phyloP scores from a whole-genome alignment of 2,888 invertebrate genomes.

The Tuberolachnus salignus region DNA sequence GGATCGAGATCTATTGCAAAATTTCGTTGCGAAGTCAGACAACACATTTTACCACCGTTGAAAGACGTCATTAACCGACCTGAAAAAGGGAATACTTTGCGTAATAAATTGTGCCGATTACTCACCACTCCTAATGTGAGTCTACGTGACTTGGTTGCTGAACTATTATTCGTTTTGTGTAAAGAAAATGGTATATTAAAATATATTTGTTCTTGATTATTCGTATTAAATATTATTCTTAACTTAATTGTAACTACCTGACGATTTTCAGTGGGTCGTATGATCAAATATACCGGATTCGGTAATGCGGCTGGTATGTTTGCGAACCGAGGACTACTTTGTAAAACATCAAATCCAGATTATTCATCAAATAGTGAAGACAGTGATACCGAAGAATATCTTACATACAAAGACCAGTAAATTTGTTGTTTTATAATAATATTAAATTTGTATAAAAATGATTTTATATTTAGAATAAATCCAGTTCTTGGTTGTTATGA shows the following conservation, averaged over 20 bases:
- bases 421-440: constrained; percentile 59
- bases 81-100: constrained; percentile 84
- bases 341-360: constrained; percentile 66
- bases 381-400: constrained; percentile 95
- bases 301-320: constrained; percentile 98
- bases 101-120: constrained; percentile 87
- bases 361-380: constrained; percentile 93
- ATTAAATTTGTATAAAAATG: background rate
- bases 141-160: constrained; percentile 83
- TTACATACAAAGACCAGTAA: constrained; percentile 70
- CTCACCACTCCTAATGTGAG: constrained; percentile 84
- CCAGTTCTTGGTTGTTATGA: constrained; percentile 91
- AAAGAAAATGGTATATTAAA: constrained; percentile 85
- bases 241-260: constrained; percentile 11
- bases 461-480: constrained; percentile 71
- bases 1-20: constrained; percentile 72
- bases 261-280: constrained; percentile 73
- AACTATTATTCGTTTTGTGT: constrained; percentile 92
- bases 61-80: constrained; percentile 87
- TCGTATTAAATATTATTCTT: constrained; percentile 38
- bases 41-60: constrained; percentile 83
- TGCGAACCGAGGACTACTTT: constrained; percentile 87
- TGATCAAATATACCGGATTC: constrained; percentile 98
- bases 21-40: constrained; percentile 80
- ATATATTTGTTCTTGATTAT: background rate